phyloP scores from a whole-genome alignment of 2,888 invertebrate species.

The Acanthosepion pharaonis region DNA sequence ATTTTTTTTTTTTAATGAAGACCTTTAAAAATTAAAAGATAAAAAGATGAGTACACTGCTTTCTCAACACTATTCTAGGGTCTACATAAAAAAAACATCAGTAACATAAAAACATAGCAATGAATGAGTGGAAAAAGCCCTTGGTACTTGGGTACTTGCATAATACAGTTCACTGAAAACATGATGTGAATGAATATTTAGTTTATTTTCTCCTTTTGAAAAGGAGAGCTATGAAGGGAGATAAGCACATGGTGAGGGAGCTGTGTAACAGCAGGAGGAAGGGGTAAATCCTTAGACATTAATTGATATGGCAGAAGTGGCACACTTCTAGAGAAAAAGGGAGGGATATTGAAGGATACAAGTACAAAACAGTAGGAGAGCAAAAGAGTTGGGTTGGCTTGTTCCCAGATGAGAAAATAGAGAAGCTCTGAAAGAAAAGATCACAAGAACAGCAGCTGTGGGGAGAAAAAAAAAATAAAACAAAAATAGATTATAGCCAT shows the following conservation, averaged over 20 bases:
- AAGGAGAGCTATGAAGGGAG: background rate
- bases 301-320: constrained; percentile 6
- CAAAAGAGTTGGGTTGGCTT: too few relatives aligned
- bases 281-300: background rate
- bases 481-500: background rate
- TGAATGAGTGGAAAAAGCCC: background rate
- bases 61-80: background rate
- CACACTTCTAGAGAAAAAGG: background rate
- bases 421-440: background rate
- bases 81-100: background rate
- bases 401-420: background rate
- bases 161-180: constrained; percentile 1
- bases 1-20: background rate
- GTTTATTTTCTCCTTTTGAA: background rate
- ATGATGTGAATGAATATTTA: background rate
- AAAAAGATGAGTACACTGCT: too few relatives aligned
- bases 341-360: background rate
- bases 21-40: background rate
- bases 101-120: too few relatives aligned
- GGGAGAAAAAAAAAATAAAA: background rate
- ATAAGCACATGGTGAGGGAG: background rate
- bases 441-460: constrained; percentile 33
- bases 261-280: background rate
- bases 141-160: background rate
- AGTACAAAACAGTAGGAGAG: background rate